Conservation (phyloP, 2,113 vertebrate genomes). For the Numida meleagris region DNA sequence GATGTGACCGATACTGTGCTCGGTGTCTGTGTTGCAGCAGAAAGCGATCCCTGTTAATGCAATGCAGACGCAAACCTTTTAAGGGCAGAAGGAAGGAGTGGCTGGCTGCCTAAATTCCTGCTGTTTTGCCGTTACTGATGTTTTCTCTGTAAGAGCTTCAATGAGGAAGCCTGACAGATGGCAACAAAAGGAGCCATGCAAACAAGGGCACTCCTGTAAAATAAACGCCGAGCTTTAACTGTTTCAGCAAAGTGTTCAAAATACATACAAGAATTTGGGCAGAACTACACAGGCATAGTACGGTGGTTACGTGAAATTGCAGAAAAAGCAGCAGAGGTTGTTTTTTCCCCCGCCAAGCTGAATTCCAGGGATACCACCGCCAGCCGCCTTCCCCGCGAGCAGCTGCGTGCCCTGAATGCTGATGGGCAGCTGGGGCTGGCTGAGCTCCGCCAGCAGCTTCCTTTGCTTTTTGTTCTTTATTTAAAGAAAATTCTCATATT, state of each 20-base stretch:
- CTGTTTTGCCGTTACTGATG: slow-evolving; percentile 40
- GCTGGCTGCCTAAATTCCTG: slow-evolving; percentile 31
- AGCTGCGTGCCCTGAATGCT: neutral
- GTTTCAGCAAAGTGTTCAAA: slow-evolving; percentile 27
- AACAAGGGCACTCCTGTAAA: slow-evolving; percentile 33
- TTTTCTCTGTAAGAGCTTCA: slow-evolving; percentile 42
- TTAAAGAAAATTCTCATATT: neutral
- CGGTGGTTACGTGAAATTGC: slow-evolving; percentile 5
- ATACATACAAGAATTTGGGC: neutral
- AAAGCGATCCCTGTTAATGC: slow-evolving; percentile 25
- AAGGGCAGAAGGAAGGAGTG: neutral
- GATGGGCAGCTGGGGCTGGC: slow-evolving; percentile 38
- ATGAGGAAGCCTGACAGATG: slow-evolving; percentile 54
- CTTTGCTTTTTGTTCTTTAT: neutral
- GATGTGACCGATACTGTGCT: neutral
- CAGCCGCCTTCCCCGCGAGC: neutral
- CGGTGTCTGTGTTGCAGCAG: neutral
- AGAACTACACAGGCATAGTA: neutral
- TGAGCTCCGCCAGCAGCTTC: neutral
- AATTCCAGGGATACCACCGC: slow-evolving; percentile 41
- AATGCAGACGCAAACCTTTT: neutral
- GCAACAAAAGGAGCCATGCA: slow-evolving; percentile 47
- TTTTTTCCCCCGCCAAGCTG: slow-evolving; percentile 54
- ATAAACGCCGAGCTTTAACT: neutral
- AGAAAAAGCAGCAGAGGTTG: neutral